These are phyloP conservation scores for Antheraea yamamai DNA, from an alignment of 2,888 invertebrate genomes.

Conservation along the genomic window DNA sequence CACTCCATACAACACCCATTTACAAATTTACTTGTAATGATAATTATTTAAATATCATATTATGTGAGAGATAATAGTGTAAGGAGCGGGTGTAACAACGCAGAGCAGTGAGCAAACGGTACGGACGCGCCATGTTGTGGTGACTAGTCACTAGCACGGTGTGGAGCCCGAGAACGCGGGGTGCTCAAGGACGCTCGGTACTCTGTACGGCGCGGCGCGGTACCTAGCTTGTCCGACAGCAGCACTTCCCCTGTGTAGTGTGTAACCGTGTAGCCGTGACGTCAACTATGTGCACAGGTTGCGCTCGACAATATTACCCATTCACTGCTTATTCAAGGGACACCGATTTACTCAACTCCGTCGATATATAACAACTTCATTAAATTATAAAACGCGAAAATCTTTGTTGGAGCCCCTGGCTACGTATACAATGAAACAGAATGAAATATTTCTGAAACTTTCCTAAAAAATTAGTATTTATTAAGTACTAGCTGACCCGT, in stretches of 20 bases:
- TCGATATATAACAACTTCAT: not conserved
- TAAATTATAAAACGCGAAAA: not conserved
- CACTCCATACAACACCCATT: too few relatives aligned
- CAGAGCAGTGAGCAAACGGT: not conserved
- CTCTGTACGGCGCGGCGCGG: not conserved
- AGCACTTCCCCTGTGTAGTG: conserved; percentile 16
- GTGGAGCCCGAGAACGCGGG: not conserved
- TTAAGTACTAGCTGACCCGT: too few relatives aligned
- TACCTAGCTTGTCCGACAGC: conserved; percentile 13
- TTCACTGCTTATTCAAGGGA: not conserved
- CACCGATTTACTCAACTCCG: not conserved
- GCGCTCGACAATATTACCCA: not conserved
- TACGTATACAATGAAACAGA: too few relatives aligned
- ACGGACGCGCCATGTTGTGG: not conserved
- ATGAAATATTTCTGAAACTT: too few relatives aligned
- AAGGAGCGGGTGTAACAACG: not conserved
- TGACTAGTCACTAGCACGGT: not conserved
- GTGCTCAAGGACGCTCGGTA: not conserved
- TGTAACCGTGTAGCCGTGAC: conserved; percentile 18
- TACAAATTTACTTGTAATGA: not conserved
- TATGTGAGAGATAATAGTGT: not conserved
- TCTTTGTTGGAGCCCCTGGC: not conserved
- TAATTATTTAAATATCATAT: not conserved
- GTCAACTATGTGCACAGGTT: conserved; percentile 23
- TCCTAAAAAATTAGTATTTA: too few relatives aligned